Evolutionary conservation across 2,797 vertebrate genomes (phyloP).

Genomic region (Serranus cabrilla): DNA sequence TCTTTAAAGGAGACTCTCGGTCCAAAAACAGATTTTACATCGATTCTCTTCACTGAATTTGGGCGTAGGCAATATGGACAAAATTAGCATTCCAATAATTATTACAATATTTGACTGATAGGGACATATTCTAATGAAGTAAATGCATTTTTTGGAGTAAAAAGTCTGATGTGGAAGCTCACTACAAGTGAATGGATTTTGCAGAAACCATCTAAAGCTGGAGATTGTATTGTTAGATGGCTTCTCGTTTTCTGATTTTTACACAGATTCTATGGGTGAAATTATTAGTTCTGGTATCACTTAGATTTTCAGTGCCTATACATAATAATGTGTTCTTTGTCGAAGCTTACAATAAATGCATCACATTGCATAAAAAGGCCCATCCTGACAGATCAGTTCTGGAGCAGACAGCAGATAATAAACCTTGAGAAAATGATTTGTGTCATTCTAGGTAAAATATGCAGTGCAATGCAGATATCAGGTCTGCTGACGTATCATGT

Average conservation of each 20-base stretch:
- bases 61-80: neutral
- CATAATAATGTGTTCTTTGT: neutral
- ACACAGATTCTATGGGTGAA: neutral
- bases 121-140: neutral
- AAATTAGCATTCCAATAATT: neutral
- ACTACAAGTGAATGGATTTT: neutral
- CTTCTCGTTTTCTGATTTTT: slow-evolving; percentile 1
- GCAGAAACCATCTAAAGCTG: too few species aligned
- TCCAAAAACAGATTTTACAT: neutral
- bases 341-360: neutral
- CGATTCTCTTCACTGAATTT: neutral
- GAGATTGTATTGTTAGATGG: neutral
- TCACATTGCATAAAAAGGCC: neutral
- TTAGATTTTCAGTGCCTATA: neutral
- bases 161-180: neutral
- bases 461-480: slow-evolving; percentile 49
- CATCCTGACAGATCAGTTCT: neutral
- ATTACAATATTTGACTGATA: neutral
- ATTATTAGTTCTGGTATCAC: neutral
- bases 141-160: neutral
- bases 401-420: slow-evolving; percentile 28
- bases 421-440: slow-evolving; percentile 19
- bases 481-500: slow-evolving; percentile 49
- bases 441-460: slow-evolving; percentile 42
- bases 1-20: neutral